Base-by-base conservation (phyloP, 2,113 vertebrate species). In the Nerophis lumbriciformis region DNA sequence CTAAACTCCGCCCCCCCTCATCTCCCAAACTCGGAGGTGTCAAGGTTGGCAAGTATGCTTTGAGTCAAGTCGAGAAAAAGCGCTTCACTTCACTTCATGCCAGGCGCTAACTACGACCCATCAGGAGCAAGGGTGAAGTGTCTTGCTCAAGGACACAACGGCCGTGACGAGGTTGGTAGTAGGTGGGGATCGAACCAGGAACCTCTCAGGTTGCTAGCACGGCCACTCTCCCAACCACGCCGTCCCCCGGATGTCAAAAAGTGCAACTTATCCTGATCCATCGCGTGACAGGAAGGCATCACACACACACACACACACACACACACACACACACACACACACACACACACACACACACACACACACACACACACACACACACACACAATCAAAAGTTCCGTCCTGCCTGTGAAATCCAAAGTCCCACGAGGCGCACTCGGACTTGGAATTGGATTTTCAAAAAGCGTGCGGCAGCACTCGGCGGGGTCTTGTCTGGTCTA, bases 361-460 rank as follows among this genome's bases (percentile, higher is more conserved):
- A 48, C 12, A 19, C 49, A 21, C 52, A 53, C 52, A 37, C n/a
- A 15, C 19, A 35, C 12, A 36, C 12, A 35, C 51, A 53, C n/a
- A 5, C 19, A 9, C 16, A 21, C 19, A 21, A 16, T 51, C n/a
- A 15, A 55, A 45, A 55, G 6, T 16, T 21, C 21, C 6, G 39
- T 11, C 55, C 19, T 19, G 8, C 10, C 71, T 11, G 59, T 59
- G 56, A 62, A 63, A 60, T 58, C 71, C 47, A 48, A 39, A 55
- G 53, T 61, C 65, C 62, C 58, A 48, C 15, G 52, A 65, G 37
- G 60, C 55, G 61, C 68, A 59, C 38, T 68, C 36, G 37, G 19
- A 68, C 57, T 44, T 59, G 37, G 71, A 38, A 65, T 61, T 67
- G 69, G 76, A 72, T 81, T 72, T 77, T 69, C 59, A 51, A 39